Evolutionary conservation across 2,797 vertebrate genomes (phyloP).

Genomic region (Carapus acus): DNA sequence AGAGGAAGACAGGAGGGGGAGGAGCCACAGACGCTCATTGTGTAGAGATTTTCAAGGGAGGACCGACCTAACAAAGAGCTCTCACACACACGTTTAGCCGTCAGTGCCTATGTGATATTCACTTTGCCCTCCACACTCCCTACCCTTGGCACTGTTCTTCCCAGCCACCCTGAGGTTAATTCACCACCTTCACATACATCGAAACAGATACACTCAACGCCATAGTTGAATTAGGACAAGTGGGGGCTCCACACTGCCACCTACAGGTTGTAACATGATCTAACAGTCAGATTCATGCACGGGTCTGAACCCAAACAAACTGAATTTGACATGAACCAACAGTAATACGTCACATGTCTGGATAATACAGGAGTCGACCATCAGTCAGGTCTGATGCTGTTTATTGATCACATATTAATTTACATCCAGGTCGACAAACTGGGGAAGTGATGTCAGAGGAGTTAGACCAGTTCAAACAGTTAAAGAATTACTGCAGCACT

Average conservation of each 20-base stretch:
- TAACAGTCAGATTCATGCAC: no score
- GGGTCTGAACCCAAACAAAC: no score
- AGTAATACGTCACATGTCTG: background rate
- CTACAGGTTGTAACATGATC: slow-evolving; percentile 52
- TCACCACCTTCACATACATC: background rate
- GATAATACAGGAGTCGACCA: background rate
- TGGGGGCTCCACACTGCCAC: slow-evolving; percentile 48
- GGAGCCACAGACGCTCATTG: slow-evolving; percentile 36
- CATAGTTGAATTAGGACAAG: background rate
- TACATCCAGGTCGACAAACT: background rate
- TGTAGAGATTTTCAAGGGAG: slow-evolving; percentile 40
- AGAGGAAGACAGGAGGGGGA: no score
- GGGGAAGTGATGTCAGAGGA: background rate
- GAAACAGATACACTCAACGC: background rate
- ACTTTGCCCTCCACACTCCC: no score
- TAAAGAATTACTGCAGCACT: no score
- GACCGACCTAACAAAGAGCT: slow-evolving; percentile 34
- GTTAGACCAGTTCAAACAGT: no score
- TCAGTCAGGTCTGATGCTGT: background rate
- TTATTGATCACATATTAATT: background rate
- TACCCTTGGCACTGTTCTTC: no score
- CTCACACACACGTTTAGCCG: slow-evolving; percentile 19
- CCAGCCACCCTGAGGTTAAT: no score
- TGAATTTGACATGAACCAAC: no score
- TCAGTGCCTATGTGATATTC: no score